phyloP scores from a whole-genome alignment of 2,888 invertebrate species.

The Caradrina kadenii region DNA sequence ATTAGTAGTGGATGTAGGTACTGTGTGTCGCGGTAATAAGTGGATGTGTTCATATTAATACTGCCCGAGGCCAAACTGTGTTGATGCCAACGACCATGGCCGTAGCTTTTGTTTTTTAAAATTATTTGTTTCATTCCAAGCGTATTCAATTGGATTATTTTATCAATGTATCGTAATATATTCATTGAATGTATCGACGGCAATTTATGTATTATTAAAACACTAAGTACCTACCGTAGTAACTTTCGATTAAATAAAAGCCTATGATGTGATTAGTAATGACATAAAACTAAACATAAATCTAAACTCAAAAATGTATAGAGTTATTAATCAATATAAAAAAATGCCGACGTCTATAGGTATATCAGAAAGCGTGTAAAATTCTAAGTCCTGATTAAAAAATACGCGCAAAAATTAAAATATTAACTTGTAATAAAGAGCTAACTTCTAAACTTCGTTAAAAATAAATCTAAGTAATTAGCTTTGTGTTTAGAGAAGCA shows the following conservation, averaged over 20 bases:
- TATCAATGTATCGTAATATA: neutral
- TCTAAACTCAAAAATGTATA: too few species aligned
- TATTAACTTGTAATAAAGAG: slow-evolving; percentile 12
- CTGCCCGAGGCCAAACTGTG: slow-evolving; percentile 35
- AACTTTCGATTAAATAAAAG: neutral
- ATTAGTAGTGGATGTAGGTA: slow-evolving; percentile 47
- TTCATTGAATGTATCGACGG: neutral
- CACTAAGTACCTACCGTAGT: too few species aligned
- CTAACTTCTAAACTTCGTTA: slow-evolving; percentile 4
- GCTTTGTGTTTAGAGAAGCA: slow-evolving; percentile 54
- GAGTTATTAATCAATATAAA: too few species aligned
- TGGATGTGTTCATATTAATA: slow-evolving; percentile 50
- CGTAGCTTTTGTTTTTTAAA: slow-evolving; percentile 14
- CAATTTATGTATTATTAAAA: neutral
- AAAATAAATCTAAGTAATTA: slow-evolving; percentile 56
- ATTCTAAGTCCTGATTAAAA: neutral
- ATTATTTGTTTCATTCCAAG: slow-evolving; percentile 12
- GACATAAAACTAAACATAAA: too few species aligned
- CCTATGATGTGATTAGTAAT: too few species aligned
- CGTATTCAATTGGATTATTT: slow-evolving; percentile 13
- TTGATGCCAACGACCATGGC: slow-evolving; percentile 7
- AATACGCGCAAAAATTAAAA: slow-evolving; percentile 1
- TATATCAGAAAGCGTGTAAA: neutral
- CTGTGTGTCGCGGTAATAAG: slow-evolving; percentile 40
- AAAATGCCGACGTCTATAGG: too few species aligned